These are phyloP conservation scores for Tetranychus cinnabarinus DNA, from an alignment of 1,140 invertebrate genomes.

Conservation along the genomic window DNA sequence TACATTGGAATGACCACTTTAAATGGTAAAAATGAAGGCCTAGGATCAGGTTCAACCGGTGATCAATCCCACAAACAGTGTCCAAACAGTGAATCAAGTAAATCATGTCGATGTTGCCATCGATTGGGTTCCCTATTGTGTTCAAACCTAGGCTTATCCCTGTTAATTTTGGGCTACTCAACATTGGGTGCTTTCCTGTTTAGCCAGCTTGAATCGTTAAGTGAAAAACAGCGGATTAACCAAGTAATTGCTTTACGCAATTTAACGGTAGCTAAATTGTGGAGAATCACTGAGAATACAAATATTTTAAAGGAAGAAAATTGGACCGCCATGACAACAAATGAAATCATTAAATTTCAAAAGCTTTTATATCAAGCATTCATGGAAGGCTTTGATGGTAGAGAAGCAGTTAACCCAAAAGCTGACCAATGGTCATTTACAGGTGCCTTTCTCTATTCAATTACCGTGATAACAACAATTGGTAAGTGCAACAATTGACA, in stretches of 20 bases:
- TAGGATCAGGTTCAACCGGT: too few species aligned
- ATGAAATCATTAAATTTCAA: not conserved
- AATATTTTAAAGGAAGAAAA: conserved; percentile 3
- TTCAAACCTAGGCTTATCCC: conserved; percentile 59
- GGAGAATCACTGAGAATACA: conserved; percentile 1
- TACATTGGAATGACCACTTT: too few species aligned
- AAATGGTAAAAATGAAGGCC: too few species aligned
- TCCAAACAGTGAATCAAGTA: too few species aligned
- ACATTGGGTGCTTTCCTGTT: not conserved
- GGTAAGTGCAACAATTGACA: conserved; percentile 31
- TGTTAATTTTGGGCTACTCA: conserved; percentile 63
- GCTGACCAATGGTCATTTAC: conserved; percentile 55
- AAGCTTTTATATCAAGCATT: conserved; percentile 9
- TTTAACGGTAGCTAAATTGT: not conserved
- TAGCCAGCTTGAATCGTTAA: conserved; percentile 32
- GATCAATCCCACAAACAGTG: too few species aligned
- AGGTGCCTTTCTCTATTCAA: conserved; percentile 80
- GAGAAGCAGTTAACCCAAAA: not conserved
- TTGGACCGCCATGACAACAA: not conserved
- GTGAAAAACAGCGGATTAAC: not conserved
- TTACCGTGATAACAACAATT: conserved; percentile 89
- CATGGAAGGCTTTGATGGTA: conserved; percentile 14
- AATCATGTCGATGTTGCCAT: conserved; percentile 30
- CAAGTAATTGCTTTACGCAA: not conserved
- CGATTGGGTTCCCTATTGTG: conserved; percentile 60